Base-by-base conservation (phyloP, 2,888 invertebrate species). In the Antheraea yamamai region DNA sequence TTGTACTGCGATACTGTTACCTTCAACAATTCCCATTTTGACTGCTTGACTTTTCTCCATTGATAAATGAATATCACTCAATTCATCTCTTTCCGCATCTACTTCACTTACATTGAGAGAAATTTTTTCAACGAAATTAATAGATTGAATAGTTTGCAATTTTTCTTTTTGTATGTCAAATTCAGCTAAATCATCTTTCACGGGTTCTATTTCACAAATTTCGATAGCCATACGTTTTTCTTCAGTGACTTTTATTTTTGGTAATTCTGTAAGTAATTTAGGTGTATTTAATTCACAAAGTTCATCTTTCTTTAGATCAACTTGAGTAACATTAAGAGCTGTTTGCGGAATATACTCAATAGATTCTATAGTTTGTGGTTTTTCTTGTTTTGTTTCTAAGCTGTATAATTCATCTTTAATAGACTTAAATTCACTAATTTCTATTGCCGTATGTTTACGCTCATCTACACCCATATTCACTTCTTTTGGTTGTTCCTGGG, bases 61-160 rank as follows among this genome's bases (percentile, higher is more conserved):
- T 18, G 74, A 71, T 47, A 58, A 39, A 71, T 74, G 30, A 10
- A 74, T 58, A n/a, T 70, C 39, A 39, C n/a, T 70, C n/a, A 78
- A 73, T 76, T 81, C 76, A 71, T 77, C 75, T 75, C 79, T 76
- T 10, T 78, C 77, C 16, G 70, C 66, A 74, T 80, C 78, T 10
- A 79, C 75, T 77, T 83, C 80, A 61, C 81, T 79, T 66, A 82
- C 78, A 47, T 79, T 82, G 66, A 79, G 80, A 26, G 79, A 77
- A 26, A 79, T 72, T 75, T 83, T 80, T 71, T 83, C 79, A 64
- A 80, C 74, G 26, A 78, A 74, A 72, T 76, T 74, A 20, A 79
- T 78, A 39, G 78, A 51, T 12, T 77, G 78, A 10, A 76, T 51
- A 23, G 73, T 26, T 18, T 75, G 73, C 20, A 39, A 23, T 39